phyloP scores from a whole-genome alignment of 2,797 vertebrate genomes.

The Fundulus diaphanus region DNA sequence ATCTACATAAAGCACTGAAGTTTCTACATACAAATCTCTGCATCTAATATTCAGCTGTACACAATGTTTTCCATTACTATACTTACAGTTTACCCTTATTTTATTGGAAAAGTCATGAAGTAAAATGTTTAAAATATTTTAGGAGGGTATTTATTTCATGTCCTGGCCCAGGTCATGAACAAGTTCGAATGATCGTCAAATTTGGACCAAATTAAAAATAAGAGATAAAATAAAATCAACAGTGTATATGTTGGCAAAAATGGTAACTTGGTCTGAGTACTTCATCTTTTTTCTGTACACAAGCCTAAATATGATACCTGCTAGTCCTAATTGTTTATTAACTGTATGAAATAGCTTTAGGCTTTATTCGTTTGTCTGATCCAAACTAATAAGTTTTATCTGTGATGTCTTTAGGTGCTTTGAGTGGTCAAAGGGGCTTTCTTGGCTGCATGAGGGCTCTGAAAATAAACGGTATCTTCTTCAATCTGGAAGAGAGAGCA shows the following conservation, averaged over 20 bases:
- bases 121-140: neutral
- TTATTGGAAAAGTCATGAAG: neutral
- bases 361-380: neutral
- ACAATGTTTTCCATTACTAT: neutral
- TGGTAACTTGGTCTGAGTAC: no score
- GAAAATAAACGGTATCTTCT: slow-evolving; percentile 89
- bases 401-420: slow-evolving; percentile 83
- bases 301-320: neutral
- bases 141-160: neutral
- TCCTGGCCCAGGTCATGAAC: neutral
- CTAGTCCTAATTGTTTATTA: neutral
- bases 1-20: neutral
- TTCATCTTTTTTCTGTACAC: neutral
- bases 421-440: slow-evolving; percentile 91
- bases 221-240: no score
- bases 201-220: neutral
- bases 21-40: neutral
- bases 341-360: neutral
- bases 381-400: neutral
- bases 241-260: neutral
- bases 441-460: slow-evolving; percentile 94
- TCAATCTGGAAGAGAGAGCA: slow-evolving; percentile 91
- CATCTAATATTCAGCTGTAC: neutral
- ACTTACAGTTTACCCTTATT: neutral
- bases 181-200: neutral